Evolutionary conservation across 2,113 vertebrate species (phyloP).

Genomic region (Phodopus roborovskii): DNA sequence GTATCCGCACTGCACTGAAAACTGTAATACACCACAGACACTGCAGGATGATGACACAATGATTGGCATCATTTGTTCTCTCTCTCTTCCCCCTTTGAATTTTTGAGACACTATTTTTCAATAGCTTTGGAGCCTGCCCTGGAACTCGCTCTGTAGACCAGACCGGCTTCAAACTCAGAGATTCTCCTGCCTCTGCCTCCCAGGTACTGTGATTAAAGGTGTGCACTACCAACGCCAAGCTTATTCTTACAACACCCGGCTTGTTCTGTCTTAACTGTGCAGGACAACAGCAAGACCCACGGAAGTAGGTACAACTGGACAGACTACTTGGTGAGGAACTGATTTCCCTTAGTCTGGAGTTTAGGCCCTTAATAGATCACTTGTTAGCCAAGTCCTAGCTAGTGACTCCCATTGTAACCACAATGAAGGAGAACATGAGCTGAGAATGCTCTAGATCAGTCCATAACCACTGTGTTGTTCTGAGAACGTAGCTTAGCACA

Average conservation of each 20-base stretch:
- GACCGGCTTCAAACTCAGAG: too few relatives aligned
- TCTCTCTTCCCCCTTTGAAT: too few relatives aligned
- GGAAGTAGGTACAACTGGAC: conserved; percentile 24
- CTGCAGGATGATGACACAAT: background rate
- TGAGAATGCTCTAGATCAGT: background rate
- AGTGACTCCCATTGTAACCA: background rate
- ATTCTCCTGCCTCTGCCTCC: too few relatives aligned
- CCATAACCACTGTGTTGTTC: background rate
- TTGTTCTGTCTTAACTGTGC: background rate
- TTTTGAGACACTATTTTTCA: too few relatives aligned
- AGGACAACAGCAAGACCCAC: conserved; percentile 39
- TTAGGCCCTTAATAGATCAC: conserved; percentile 20
- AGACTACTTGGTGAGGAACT: conserved; percentile 5
- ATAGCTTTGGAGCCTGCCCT: too few relatives aligned
- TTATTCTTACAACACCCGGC: too few relatives aligned
- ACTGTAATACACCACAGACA: background rate
- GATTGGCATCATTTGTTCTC: background rate
- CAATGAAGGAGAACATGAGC: background rate
- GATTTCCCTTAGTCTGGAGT: conserved; percentile 39
- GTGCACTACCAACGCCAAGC: too few relatives aligned
- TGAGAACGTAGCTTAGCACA: background rate
- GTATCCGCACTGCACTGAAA: background rate
- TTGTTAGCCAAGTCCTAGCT: background rate
- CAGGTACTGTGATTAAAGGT: too few relatives aligned
- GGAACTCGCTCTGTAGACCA: too few relatives aligned